These are phyloP conservation scores for Picathartes gymnocephalus DNA, from an alignment of 2,113 vertebrate genomes.

Conservation along the genomic window DNA sequence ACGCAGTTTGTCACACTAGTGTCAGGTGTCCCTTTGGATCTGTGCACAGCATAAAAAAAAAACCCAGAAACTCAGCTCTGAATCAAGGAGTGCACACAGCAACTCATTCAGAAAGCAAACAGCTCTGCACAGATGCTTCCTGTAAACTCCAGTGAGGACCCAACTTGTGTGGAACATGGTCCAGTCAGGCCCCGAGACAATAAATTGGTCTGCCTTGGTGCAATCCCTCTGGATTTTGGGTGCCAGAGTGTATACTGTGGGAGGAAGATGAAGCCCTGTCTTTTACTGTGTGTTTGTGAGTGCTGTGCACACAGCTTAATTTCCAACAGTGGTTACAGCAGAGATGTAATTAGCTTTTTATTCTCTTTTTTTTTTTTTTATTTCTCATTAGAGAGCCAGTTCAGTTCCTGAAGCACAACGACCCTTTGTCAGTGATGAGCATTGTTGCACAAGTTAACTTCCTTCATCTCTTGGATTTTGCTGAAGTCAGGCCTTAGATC, in stretches of 20 bases:
- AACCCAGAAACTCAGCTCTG: background rate
- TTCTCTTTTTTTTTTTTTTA: background rate
- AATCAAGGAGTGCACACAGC: background rate
- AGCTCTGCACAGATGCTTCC: background rate
- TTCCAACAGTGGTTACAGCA: background rate
- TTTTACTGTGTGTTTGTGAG: background rate
- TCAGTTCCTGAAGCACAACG: background rate
- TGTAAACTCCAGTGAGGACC: background rate
- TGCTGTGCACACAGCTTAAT: background rate
- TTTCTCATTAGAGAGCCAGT: background rate
- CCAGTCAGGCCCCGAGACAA: background rate
- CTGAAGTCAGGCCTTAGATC: background rate
- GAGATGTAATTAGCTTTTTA: background rate
- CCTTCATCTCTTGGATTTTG: background rate
- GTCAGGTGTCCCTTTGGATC: background rate
- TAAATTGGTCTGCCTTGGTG: background rate
- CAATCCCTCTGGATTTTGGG: background rate
- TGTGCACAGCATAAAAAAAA: background rate
- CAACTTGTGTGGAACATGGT: background rate
- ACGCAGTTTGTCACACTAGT: background rate
- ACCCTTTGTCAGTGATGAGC: background rate
- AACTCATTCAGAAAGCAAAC: background rate
- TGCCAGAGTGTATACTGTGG: background rate
- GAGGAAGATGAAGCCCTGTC: background rate
- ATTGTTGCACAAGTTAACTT: background rate